Evolutionary conservation across 2,113 vertebrate species (phyloP), one percentile per base, ranked within the genome.

Genomic region (Poecile atricapillus): DNA sequence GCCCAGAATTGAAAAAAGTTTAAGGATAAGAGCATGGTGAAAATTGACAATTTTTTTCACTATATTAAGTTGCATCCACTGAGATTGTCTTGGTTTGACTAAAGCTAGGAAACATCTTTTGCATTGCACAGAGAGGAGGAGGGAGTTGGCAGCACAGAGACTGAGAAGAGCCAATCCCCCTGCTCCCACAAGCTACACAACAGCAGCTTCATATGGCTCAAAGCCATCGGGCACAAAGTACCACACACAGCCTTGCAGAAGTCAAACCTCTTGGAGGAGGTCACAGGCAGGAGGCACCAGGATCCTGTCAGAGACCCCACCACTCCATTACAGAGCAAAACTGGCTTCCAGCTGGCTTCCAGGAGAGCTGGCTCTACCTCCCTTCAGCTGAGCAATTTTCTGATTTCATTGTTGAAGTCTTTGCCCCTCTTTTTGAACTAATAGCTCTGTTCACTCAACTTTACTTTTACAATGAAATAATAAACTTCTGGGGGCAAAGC

Each of bases 311-410:
- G 91, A 89, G 68, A 94, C 56, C 59, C 59, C 64, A 83, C 56
- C 24, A 52, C 56, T 67, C 47, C 3, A 8, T 83, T 95, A 49
- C 47, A 81, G 73, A 87, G 68, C 60, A 75, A 46, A 90, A 93
- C 31, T 68, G 56, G 24, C 52, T 92, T 95, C 73, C 89, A 93
- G 56, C 86, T 95, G 96, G 67, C 79, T 95, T 90, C 90, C 85
- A 92, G 46, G 59, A 31, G 43, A 94, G 55, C 64, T 96, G 86
- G 76, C 80, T 94, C 7, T 22, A 2, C 44, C 30, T 83, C 27
- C 37, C 60, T 94, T 65, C 78, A 88, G n/a, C 63, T 90, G 84
- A 63, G 90, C 60, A 93, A 86, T 90, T 90, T 90, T 88, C 75
- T 91, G 58, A 83, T 83, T 85, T 93, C 4, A 4, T 49, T 93